Conservation (phyloP, 1,140 invertebrate species). For the Drosophila virilis region DNA sequence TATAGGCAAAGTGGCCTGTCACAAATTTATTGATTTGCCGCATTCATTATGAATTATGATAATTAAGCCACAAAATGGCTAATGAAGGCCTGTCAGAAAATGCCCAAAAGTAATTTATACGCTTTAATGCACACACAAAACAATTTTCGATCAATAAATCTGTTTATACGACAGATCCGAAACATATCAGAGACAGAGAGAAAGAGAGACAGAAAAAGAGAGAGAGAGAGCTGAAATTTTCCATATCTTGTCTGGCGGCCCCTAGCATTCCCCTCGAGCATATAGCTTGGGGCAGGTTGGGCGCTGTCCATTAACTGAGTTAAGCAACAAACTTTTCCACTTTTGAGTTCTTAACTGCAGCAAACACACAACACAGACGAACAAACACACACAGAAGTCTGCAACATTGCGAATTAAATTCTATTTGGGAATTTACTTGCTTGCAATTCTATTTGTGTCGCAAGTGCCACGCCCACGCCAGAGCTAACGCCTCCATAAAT, state of each 20-base stretch:
- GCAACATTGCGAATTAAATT: constrained; percentile 70
- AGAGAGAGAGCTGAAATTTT: neutral
- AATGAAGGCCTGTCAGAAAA: constrained; percentile 51
- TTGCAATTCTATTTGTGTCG: constrained; percentile 74
- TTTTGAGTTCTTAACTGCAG: constrained; percentile 52
- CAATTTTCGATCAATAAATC: constrained; percentile 46
- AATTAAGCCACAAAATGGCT: constrained; percentile 49
- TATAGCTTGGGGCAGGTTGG: constrained; percentile 17
- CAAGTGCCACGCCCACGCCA: constrained; percentile 19
- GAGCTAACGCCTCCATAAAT: neutral
- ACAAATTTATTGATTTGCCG: constrained; percentile 48
- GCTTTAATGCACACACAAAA: constrained; percentile 25
- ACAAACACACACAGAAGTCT: constrained; percentile 20
- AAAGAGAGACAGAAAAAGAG: neutral
- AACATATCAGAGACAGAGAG: neutral
- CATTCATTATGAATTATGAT: constrained; percentile 52
- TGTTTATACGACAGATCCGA: constrained; percentile 19
- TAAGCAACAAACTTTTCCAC: constrained; percentile 59
- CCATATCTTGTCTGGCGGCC: neutral
- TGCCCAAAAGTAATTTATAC: constrained; percentile 44
- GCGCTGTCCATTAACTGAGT: constrained; percentile 41
- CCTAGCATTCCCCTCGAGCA: too few species aligned
- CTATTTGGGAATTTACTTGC: constrained; percentile 73
- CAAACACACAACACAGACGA: constrained; percentile 15
- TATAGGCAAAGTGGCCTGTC: constrained; percentile 25